Conservation (phyloP, 2,797 vertebrate species). For the Cuniculus paca region DNA sequence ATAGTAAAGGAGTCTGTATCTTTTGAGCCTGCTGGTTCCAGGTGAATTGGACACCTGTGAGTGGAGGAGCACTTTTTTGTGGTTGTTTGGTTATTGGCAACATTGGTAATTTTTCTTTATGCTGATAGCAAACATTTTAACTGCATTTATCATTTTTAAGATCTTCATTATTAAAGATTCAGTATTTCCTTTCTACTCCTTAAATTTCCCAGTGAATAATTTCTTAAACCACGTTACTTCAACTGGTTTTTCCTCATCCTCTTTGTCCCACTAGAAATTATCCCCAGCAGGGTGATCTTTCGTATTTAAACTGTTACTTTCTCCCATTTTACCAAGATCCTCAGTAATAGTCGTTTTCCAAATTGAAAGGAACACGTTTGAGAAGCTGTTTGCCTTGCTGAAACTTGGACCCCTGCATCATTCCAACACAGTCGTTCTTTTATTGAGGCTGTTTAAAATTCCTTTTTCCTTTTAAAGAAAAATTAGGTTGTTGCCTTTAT, state of each 20-base stretch:
- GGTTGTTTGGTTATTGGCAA: neutral
- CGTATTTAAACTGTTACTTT: constrained; percentile 47
- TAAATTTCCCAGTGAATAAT: constrained; percentile 21
- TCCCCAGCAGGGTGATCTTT: constrained; percentile 17
- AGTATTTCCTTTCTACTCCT: neutral
- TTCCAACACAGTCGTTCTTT: neutral
- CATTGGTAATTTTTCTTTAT: constrained; percentile 44
- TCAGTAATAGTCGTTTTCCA: constrained; percentile 41
- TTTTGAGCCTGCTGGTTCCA: neutral
- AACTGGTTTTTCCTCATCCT: constrained; percentile 47
- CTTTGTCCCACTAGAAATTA: constrained; percentile 24
- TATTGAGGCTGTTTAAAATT: neutral
- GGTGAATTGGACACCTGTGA: neutral
- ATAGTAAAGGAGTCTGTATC: constrained; percentile 31
- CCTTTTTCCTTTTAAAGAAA: constrained; percentile 18
- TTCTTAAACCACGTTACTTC: constrained; percentile 59
- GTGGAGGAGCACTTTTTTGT: neutral
- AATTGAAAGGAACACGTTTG: constrained; percentile 22
- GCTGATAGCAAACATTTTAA: neutral
- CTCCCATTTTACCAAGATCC: constrained; percentile 47
- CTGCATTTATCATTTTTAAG: neutral
- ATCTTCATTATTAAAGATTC: constrained; percentile 58
- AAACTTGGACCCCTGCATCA: neutral
- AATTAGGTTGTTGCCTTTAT: constrained; percentile 24
- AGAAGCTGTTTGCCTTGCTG: neutral